These are phyloP conservation scores for Lepidochrysops patricia DNA, from an alignment of 2,888 invertebrate species.

Conservation along the genomic window DNA sequence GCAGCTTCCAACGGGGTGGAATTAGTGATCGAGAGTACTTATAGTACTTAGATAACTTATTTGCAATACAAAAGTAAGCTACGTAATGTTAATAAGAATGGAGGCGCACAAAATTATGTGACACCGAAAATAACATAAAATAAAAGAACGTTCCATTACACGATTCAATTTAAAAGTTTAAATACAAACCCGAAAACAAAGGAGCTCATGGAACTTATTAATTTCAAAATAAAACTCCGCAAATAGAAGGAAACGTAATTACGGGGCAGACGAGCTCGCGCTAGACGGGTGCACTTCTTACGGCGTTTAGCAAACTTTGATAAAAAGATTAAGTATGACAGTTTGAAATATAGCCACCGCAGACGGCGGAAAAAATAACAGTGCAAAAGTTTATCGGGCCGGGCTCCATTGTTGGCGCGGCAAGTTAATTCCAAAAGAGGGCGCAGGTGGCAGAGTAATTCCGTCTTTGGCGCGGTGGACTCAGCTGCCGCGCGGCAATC, in stretches of 20 bases:
- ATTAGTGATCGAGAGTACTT: not conserved
- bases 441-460: conserved; percentile 48
- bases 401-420: conserved; percentile 61
- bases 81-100: not conserved
- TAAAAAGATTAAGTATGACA: conserved; percentile 75
- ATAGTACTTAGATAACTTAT: not conserved
- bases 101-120: not conserved
- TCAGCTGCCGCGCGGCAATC: conserved; percentile 27
- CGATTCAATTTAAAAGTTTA: conserved; percentile 16
- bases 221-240: conserved; percentile 29
- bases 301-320: conserved; percentile 71
- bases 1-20: not conserved
- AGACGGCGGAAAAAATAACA: conserved; percentile 60
- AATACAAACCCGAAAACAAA: conserved; percentile 15
- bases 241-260: conserved; percentile 55
- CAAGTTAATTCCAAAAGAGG: conserved; percentile 70
- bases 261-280: conserved; percentile 55
- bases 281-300: conserved; percentile 68
- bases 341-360: conserved; percentile 72
- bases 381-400: conserved; percentile 56
- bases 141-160: conserved; percentile 12
- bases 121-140: not conserved
- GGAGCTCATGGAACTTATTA: conserved; percentile 24
- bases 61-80: not conserved
- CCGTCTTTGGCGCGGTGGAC: not conserved